Evolutionary conservation across 1,140 invertebrate genomes (phyloP).

Genomic region (Stegodyphus mimosarum): DNA sequence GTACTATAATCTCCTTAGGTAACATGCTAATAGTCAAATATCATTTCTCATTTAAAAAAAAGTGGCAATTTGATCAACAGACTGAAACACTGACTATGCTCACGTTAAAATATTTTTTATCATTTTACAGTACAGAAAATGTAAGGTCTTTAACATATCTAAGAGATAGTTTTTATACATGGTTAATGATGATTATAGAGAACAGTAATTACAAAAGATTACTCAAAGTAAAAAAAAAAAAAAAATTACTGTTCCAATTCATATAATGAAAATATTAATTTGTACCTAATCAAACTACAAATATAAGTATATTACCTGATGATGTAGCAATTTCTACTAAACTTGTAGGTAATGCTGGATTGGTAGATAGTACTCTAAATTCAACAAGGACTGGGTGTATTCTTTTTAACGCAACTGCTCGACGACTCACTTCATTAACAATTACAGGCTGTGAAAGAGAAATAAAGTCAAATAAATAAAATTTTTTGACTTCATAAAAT

Average conservation of each 20-base stretch:
- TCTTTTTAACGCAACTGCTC: background rate
- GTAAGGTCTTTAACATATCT: background rate
- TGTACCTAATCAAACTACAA: no score
- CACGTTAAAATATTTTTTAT: no score
- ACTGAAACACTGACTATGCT: no score
- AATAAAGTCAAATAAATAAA: no score
- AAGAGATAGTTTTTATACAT: background rate
- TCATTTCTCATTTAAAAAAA: no score
- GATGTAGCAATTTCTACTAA: slow-evolving; percentile 39
- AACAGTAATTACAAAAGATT: background rate
- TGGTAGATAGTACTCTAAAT: slow-evolving; percentile 17
- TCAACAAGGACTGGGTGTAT: slow-evolving; percentile 25
- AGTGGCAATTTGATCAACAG: no score
- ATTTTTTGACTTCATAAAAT: no score
- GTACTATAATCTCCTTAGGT: no score
- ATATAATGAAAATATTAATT: background rate
- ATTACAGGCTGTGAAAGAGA: slow-evolving; percentile 25
- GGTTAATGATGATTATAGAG: background rate
- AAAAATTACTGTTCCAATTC: background rate
- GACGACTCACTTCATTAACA: background rate
- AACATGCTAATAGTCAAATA: no score
- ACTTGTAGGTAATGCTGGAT: slow-evolving; percentile 15
- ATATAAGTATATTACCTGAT: slow-evolving; percentile 24
- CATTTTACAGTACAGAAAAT: background rate
- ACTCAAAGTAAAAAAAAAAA: background rate